Evolutionary conservation across 2,888 invertebrate species (phyloP).

Genomic region (Oxystoma pomonae): DNA sequence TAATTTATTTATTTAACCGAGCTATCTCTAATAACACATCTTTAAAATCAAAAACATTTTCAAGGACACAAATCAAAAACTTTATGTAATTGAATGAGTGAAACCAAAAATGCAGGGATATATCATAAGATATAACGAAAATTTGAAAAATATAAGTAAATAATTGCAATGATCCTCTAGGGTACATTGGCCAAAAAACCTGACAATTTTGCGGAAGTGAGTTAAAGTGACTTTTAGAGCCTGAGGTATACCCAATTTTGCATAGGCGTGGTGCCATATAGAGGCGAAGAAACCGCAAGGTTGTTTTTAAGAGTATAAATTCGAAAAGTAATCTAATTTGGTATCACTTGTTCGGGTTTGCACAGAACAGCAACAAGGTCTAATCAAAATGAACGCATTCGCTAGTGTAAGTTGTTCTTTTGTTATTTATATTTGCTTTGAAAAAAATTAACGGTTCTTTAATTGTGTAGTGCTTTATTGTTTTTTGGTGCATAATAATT

Average conservation of each 20-base stretch:
- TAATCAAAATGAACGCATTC: constrained; percentile 26
- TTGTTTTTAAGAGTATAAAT: constrained; percentile 32
- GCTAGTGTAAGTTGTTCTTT: constrained; percentile 22
- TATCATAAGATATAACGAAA: too few species aligned
- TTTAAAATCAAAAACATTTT: too few species aligned
- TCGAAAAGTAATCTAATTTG: constrained; percentile 25
- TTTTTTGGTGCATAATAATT: too few species aligned
- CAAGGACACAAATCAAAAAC: too few species aligned
- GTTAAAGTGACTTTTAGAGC: neutral
- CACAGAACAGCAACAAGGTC: constrained; percentile 26
- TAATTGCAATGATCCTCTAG: too few species aligned
- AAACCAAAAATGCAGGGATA: too few species aligned
- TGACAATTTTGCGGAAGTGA: neutral
- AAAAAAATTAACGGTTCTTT: neutral
- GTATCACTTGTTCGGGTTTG: constrained; percentile 36
- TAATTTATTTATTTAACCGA: too few species aligned
- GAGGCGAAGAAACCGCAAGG: constrained; percentile 25
- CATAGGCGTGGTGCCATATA: constrained; percentile 26
- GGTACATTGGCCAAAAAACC: neutral
- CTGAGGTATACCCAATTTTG: constrained; percentile 2
- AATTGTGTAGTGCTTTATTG: neutral
- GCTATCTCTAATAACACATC: too few species aligned
- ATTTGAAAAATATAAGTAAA: too few species aligned
- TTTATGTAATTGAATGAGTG: too few species aligned
- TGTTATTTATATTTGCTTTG: neutral